A percentile compares a stretch with the other conserved stretches of the same genome.
Conservation (phyloP, 2,888 invertebrate genomes). For the Caenorhabditis afra region DNA sequence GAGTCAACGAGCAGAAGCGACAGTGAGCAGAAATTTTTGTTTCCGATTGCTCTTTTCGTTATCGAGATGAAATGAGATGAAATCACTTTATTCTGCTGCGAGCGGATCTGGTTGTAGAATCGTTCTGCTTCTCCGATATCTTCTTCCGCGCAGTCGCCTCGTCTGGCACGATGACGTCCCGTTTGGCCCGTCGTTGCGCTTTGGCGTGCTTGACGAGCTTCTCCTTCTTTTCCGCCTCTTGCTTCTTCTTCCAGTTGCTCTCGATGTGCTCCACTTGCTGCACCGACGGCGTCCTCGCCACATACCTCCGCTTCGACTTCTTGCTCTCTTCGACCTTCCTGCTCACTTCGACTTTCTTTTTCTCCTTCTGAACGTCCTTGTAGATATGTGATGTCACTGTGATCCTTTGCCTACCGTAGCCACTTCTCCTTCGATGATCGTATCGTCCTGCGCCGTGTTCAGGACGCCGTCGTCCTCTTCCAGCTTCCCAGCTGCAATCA, state of each 20-base stretch:
- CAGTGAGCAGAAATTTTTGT: too few species aligned
- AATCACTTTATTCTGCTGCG: too few species aligned
- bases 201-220: constrained; percentile 29
- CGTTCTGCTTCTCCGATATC: neutral
- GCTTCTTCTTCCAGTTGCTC: constrained; percentile 47
- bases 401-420: neutral
- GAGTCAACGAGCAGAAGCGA: too few species aligned
- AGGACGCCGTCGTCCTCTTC: constrained; percentile 24
- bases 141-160: constrained; percentile 20
- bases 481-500: constrained; percentile 18
- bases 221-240: constrained; percentile 30
- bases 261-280: constrained; percentile 42
- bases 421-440: constrained; percentile 27
- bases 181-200: constrained; percentile 30
- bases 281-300: constrained; percentile 17
- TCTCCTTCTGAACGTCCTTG: neutral
- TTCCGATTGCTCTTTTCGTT: too few species aligned
- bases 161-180: constrained; percentile 47
- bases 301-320: constrained; percentile 13
- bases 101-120: too few species aligned
- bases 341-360: neutral
- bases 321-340: constrained; percentile 23
- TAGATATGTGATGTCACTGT: too few species aligned
- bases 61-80: too few species aligned
- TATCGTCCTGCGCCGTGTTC: constrained; percentile 57